Evolutionary conservation across 2,797 vertebrate species (phyloP), one percentile per base, ranked within the genome.

Genomic region (Hydrophis major): DNA sequence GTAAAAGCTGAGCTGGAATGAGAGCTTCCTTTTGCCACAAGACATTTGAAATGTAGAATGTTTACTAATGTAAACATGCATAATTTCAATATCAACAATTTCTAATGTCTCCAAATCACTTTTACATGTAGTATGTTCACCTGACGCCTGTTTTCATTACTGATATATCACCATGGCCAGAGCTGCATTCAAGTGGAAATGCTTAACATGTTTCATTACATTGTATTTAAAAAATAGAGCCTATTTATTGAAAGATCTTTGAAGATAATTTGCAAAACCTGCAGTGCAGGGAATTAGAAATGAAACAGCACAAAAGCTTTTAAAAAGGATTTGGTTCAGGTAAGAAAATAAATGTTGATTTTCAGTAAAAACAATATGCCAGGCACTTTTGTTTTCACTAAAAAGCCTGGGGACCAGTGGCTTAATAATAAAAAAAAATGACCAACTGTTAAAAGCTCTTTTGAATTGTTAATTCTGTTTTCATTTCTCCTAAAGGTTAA

Each of bases 341-440:
- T 60, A 47, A 42, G 32, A 10, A 50, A 91, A 91, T 61, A 63
- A 47, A 56, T 78, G 53, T 7, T 74, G 11, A 8, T 25, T n/a
- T 20, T 83, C 18, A 86, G 87, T 10, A 61, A 92, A 61, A 83
- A 25, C 13, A 53, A 89, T 22, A 74, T 92, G 83, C 20, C 69
- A 53, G 37, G 53, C 28, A 13, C 63, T 69, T 86, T 90, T 69
- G 22, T 69, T 27, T 69, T 59, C 37, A 37, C n/a, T 22, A 61
- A 66, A 90, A 90, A 90, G 50, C 32, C 47, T 87, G 37, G 50
- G 59, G 66, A 90, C 28, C 32, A 32, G 59, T 47, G 78, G 27
- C 59, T 42, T 32, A 93, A 87, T 93, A 87, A 27, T 59, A 47
- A 86, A 92, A 92, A 92, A 92, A 66, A 3, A 18, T 56, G 74